Conservation (phyloP, 2,797 vertebrate genomes). For the Ctenopoma multispine region DNA sequence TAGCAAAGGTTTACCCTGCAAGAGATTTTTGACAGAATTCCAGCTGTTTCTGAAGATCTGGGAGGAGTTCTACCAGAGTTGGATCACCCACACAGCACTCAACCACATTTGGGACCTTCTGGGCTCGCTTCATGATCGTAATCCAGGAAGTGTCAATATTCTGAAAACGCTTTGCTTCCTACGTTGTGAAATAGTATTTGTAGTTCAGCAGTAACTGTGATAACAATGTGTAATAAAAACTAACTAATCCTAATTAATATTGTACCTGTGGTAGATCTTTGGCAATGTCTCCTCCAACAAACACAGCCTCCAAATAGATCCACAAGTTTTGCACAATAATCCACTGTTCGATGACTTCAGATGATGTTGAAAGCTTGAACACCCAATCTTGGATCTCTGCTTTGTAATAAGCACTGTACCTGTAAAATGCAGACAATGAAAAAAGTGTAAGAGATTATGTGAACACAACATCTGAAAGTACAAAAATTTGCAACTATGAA, state of each 20-base stretch:
- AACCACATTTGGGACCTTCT: slow-evolving; percentile 88
- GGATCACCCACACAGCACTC: slow-evolving; percentile 92
- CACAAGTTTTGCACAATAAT: slow-evolving; percentile 93
- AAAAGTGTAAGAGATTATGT: not conserved
- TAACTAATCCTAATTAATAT: not conserved
- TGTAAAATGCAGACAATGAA: slow-evolving; percentile 62
- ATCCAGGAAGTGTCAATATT: slow-evolving; percentile 95
- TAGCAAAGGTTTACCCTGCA: slow-evolving; percentile 84
- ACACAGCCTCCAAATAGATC: slow-evolving; percentile 95
- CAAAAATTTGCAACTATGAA: not conserved
- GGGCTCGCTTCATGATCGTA: slow-evolving; percentile 90
- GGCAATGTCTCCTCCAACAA: slow-evolving; percentile 93
- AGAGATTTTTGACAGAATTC: slow-evolving; percentile 97
- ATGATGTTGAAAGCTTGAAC: slow-evolving; percentile 88
- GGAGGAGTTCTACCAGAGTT: slow-evolving; percentile 86
- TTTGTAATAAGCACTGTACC: slow-evolving; percentile 91
- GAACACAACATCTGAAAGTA: not conserved
- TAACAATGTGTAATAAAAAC: not conserved
- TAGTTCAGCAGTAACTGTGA: not conserved
- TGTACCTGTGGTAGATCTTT: slow-evolving; percentile 94
- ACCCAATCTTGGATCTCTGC: slow-evolving; percentile 93
- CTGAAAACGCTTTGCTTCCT: slow-evolving; percentile 93
- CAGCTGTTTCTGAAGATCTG: slow-evolving; percentile 90
- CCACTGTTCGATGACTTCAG: slow-evolving; percentile 92
- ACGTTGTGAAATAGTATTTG: not conserved